Percentiles rank a stretch among this genome's conserved stretches.
Evolutionary conservation across 2,888 invertebrate species (phyloP).

Genomic region (Agriopis leucophaearia): DNA sequence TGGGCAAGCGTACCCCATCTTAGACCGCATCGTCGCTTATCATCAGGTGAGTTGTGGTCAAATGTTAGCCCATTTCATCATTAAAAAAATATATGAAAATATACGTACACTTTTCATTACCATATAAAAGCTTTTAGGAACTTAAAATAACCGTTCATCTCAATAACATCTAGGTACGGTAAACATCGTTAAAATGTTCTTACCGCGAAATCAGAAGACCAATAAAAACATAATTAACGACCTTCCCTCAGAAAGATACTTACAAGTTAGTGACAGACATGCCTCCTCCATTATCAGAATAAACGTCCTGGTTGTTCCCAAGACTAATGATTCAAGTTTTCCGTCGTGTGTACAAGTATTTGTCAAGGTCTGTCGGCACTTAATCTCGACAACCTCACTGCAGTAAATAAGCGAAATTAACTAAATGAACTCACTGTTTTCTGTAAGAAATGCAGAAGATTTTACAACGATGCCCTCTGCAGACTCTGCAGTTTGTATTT

Average conservation of each 20-base stretch:
- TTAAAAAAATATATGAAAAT: too few relatives aligned
- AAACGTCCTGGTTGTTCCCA: conserved; percentile 44
- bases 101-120: too few relatives aligned
- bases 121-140: too few relatives aligned
- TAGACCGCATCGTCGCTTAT: too few relatives aligned
- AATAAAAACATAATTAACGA: conserved; percentile 42
- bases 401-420: conserved; percentile 46
- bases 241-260: conserved; percentile 19
- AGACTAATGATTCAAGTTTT: conserved; percentile 67
- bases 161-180: too few relatives aligned
- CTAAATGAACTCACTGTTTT: conserved; percentile 41
- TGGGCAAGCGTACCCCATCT: too few relatives aligned
- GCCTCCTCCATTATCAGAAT: conserved; percentile 55
- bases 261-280: conserved; percentile 41
- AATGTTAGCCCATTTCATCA: too few relatives aligned
- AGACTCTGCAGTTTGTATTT: conserved; percentile 7
- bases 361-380: conserved; percentile 64
- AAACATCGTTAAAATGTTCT: not conserved
- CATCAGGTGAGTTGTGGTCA: too few relatives aligned
- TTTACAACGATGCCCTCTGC: not conserved
- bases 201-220: conserved; percentile 34
- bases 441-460: conserved; percentile 20
- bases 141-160: too few relatives aligned
- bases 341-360: conserved; percentile 61
- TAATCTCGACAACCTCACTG: conserved; percentile 53